Base-by-base conservation (phyloP, 2,113 vertebrate species). In the Anthoscopus minutus region DNA sequence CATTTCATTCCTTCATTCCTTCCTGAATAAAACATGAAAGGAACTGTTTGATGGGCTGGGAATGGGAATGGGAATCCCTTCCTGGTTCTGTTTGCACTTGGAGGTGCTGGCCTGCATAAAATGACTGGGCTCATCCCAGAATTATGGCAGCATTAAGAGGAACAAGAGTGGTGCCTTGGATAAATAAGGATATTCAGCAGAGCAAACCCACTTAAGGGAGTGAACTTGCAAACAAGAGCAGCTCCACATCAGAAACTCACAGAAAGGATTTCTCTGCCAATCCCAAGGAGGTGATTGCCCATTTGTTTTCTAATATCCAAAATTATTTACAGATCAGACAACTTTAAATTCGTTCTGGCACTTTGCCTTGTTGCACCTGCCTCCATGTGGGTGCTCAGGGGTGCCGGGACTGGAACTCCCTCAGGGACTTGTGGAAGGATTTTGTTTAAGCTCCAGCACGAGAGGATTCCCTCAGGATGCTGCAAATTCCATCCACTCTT, bases 201-300 rank as follows among this genome's bases (percentile, higher is more conserved):
- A 47, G 40, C 20, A 50, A 88, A 42, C 21, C 11, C 45, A 22
- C 9, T 9, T 30, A 16, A 7, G 23, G 3, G 23, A 50, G 21
- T 3, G 22, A 51, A 58, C 38, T 15, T 17, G 15, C 28, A 76
- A 44, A 35, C 7, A 38, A 37, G 28, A 60, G 8, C 21, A 69
- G 16, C 8, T 53, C 28, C 22, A 61, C 56, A 23, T 5, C 60
- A 78, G 4, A 6, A 28, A 72, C 45, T 19, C 42, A 17, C 44
- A 53, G 70, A 6, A 2, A 4, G 42, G 13, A 31, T 40, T 23
- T 10, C 2, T 5, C 2, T 25, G 50, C 15, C 28, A 28, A 0
- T 37, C 37, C 53, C 38, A 37, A 42, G 20, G 25, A 20, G 15
- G 6, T 27, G 61, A 38, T 35, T 28, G 5, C 31, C 38, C 22